Evolutionary conservation across 2,797 vertebrate species (phyloP), one percentile per base, ranked within the genome.

Genomic region (Sebastiscus tertius): DNA sequence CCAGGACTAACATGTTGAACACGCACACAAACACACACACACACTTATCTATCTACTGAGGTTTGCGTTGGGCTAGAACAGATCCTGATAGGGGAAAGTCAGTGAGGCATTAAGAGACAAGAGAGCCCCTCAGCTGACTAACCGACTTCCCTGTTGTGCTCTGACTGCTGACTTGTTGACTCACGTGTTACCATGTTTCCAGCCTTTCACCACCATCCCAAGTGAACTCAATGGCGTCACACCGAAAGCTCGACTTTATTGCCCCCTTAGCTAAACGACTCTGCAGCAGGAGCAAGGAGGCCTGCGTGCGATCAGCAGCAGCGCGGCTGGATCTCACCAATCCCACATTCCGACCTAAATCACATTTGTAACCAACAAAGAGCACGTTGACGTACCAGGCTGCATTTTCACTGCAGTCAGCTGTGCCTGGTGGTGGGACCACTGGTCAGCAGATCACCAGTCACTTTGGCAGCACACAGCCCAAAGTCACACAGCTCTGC

Each of bases 21-120:
- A 73, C 11, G 22, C 66, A 76, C 76, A 58, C 64, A 84, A 39
- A 56, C 61, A 75, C 72, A 72, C 52, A 76, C 70, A 81, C 62
- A 60, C 65, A 75, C 55, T 77, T 83, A 87, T 89, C 74, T 87
- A 63, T 84, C 86, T 80, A 42, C 72, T 54, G 83, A 83, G 81
- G 73, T 89, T 89, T 84, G 77, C 65, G 72, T 29, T 87, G 79
- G 84, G 77, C 83, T 75, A 79, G 60, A 90, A 76, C 72, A 67
- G 75, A 67, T 66, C 64, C 79, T 84, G 78, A 91, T 86, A 77
- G 79, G 72, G 59, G 62, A 79, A 65, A 85, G 81, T 84, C 77
- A 74, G 85, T 94, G 93, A 95, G 92, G 87, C 91, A 93, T 96
- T 90, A 93, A 87, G 94, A 94, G 95, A 94, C 94, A 90, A 83